Evolutionary conservation across 1,140 invertebrate genomes (phyloP).

Genomic region (Hestina assimilis): DNA sequence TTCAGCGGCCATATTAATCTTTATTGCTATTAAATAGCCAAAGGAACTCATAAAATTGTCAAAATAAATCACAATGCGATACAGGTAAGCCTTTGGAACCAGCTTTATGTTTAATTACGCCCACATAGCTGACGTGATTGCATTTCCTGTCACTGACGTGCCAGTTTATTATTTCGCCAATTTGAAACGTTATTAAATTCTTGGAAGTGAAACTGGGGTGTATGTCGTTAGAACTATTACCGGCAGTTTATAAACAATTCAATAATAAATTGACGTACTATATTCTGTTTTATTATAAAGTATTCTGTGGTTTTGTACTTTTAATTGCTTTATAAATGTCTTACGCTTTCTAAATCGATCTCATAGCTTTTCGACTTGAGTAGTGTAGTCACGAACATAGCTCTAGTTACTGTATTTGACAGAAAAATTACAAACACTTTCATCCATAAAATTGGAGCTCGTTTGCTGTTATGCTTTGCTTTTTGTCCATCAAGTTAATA

Average conservation of each 20-base stretch:
- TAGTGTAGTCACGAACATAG: no score
- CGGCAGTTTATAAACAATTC: constrained; percentile 20
- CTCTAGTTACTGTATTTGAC: no score
- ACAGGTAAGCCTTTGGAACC: constrained; percentile 29
- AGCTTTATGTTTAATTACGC: constrained; percentile 56
- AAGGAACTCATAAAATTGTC: constrained; percentile 28
- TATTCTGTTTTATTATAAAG: neutral
- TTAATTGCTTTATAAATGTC: no score
- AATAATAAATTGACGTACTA: neutral
- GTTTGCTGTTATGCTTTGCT: no score
- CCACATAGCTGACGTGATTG: constrained; percentile 61
- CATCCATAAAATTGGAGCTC: no score
- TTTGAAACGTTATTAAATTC: constrained; percentile 71
- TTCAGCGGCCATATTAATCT: constrained; percentile 1
- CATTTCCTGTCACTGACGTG: constrained; percentile 65
- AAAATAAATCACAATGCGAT: constrained; percentile 35
- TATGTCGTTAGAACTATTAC: constrained; percentile 38
- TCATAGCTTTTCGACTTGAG: no score
- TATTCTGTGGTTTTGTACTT: no score
- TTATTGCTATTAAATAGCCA: constrained; percentile 15
- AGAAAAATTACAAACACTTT: no score
- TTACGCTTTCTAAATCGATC: no score
- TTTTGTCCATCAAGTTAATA: no score
- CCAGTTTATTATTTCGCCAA: constrained; percentile 70
- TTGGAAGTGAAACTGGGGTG: constrained; percentile 48